These are phyloP conservation scores for Pachypanchax playfairii DNA, from an alignment of 2,113 vertebrate species.

Conservation along the genomic window DNA sequence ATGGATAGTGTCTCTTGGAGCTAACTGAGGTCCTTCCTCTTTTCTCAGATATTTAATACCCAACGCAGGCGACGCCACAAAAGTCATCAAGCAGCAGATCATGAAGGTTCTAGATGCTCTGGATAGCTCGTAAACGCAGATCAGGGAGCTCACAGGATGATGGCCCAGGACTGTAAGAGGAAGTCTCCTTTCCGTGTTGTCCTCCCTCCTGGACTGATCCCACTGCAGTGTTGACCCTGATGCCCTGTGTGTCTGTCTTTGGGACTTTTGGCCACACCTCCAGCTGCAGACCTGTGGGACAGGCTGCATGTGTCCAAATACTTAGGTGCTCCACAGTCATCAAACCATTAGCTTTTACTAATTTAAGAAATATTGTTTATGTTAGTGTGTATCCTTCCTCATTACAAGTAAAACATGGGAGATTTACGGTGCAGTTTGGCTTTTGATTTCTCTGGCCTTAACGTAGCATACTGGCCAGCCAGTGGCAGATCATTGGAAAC, in stretches of 20 bases:
- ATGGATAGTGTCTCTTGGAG: not conserved
- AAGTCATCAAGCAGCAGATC: conserved; percentile 99
- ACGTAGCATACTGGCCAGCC: conserved; percentile 47
- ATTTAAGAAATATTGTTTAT: conserved; percentile 40
- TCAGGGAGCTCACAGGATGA: conserved; percentile 12
- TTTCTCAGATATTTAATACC: conserved; percentile 93
- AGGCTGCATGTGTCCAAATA: conserved; percentile 47
- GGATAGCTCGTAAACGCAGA: conserved; percentile 87
- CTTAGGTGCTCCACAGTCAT: conserved; percentile 57
- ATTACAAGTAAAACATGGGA: conserved; percentile 21
- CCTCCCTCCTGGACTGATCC: conserved; percentile 43
- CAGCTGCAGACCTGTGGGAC: conserved; percentile 53
- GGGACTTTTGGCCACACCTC: conserved; percentile 32
- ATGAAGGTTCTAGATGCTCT: conserved; percentile 98
- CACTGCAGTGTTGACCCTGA: conserved; percentile 51
- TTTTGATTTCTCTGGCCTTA: conserved; percentile 61
- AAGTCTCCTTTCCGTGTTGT: conserved; percentile 26
- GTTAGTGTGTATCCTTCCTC: conserved; percentile 40
- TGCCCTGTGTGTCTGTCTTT: conserved; percentile 43
- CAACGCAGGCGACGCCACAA: conserved; percentile 96
- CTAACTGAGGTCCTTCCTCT: not conserved
- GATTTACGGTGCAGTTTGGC: conserved; percentile 34
- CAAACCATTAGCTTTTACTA: conserved; percentile 37
- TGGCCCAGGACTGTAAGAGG: conserved; percentile 43
- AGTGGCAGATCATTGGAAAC: conserved; percentile 6